Base-by-base conservation (phyloP, 1,140 invertebrate species). In the Panagrolaimus sp. region DNA sequence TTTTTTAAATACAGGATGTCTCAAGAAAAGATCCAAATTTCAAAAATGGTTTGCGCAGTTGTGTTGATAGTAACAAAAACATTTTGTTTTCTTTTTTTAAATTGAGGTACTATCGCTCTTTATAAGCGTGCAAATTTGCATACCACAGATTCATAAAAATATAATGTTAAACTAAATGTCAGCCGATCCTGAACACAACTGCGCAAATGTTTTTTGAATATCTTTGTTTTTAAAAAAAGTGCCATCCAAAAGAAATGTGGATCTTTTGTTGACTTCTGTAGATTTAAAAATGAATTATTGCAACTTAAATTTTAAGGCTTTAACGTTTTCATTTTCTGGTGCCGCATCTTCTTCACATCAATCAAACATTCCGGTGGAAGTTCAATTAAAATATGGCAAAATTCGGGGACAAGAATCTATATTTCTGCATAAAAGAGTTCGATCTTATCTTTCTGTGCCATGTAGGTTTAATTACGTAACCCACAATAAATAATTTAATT, bases 361-460 rank as follows among this genome's bases (percentile, higher is more conserved):
- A 62, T 58, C 76, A 38, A 76, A 78, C 55, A 69, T 78, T 48
- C 76, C 77, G n/a, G 77, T 80, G 9, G 72, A 73, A 48, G 67
- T 80, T 15, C 46, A 80, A 43, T 71, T 71, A 28, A 68, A 71
- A 52, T 58, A 45, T 32, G 79, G 79, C 12, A 46, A 46, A 38
- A 63, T 81, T 15, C 52, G 63, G 64, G 79, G 81, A n/a, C 62
- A 66, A 63, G 81, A 83, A 52, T 76, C 79, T 14, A 80, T 83
- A 32, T 80, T 81, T 65, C 63, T 82, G 9, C 72, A 80, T 44
- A 76, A 69, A 47, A 64, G 74, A 65, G 81, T 81, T 24, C 77
- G 81, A 63, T 24, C 43, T 80, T 79, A n/a, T 82, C 78, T 48
- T 70, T 80, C 45, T 70, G 71, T 64, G 79, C 83, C 14, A 80